These are phyloP conservation scores for Aspidoscelis tigris DNA, from an alignment of 2,113 vertebrate genomes.

Conservation along the genomic window DNA sequence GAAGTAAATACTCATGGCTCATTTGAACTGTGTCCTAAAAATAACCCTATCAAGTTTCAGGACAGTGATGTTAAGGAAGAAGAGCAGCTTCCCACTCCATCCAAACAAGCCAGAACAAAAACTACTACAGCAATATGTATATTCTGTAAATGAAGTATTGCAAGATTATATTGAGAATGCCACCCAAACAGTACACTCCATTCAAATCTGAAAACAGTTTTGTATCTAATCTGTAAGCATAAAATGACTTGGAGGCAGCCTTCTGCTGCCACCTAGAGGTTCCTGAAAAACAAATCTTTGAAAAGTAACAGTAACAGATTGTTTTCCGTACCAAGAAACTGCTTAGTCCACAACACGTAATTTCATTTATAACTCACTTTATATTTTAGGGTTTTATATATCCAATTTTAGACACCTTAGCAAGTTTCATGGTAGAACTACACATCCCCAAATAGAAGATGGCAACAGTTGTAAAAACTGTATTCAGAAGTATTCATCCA, in stretches of 20 bases:
- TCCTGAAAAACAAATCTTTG: accelerated
- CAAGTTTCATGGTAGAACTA: no score
- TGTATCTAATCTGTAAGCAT: neutral
- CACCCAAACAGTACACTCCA: neutral
- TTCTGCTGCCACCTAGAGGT: constrained; percentile 78
- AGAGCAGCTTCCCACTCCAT: neutral
- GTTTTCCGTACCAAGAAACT: neutral
- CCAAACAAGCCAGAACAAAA: neutral
- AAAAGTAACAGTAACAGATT: neutral
- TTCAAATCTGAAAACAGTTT: neutral
- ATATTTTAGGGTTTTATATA: neutral
- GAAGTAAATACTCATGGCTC: neutral
- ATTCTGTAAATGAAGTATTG: neutral
- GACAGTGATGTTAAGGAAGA: no score
- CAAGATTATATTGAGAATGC: neutral
- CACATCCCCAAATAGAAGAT: neutral
- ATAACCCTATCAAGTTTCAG: no score
- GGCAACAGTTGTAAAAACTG: neutral
- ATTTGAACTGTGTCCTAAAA: neutral
- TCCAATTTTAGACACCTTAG: neutral
- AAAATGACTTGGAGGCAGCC: constrained; percentile 26
- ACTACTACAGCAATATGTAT: neutral
- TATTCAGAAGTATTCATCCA: neutral
- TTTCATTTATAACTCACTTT: neutral
- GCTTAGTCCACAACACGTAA: neutral